A percentile compares a stretch with the other conserved stretches of the same genome.
Evolutionary conservation across 1,140 invertebrate species (phyloP).

Genomic region (Scaptomyza montana): DNA sequence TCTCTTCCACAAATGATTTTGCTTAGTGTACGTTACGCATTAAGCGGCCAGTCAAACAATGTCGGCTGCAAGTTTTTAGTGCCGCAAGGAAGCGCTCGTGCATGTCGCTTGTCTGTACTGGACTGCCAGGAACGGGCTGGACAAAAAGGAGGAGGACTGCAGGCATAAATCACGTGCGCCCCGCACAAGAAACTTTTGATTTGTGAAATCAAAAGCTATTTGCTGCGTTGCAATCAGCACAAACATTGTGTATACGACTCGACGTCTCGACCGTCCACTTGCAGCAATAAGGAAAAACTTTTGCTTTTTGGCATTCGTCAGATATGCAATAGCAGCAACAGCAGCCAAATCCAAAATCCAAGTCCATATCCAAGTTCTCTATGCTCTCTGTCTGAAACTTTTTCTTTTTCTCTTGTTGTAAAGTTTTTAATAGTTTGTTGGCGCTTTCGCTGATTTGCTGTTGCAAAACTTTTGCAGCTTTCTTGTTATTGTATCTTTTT

Average conservation of each 20-base stretch:
- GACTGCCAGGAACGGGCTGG: constrained; percentile 1
- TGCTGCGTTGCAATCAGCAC: constrained; percentile 83
- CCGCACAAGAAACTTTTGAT: constrained; percentile 83
- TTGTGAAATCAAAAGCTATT: constrained; percentile 84
- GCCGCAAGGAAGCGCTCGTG: constrained; percentile 49
- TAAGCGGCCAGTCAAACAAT: constrained; percentile 1
- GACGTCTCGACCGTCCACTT: constrained; percentile 16
- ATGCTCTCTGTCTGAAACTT: constrained; percentile 56
- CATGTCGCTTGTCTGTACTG: constrained; percentile 44
- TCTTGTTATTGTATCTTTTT: constrained; percentile 1
- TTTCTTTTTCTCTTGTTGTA: constrained; percentile 71
- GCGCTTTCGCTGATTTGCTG: constrained; percentile 80
- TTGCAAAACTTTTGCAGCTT: constrained; percentile 58
- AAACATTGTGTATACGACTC: constrained; percentile 74
- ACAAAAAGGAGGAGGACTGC: constrained; percentile 47
- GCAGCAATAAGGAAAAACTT: constrained; percentile 62
- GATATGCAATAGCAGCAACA: constrained; percentile 49
- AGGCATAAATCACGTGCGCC: constrained; percentile 83
- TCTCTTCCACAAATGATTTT: not conserved
- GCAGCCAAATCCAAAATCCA: constrained; percentile 33
- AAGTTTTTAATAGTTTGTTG: constrained; percentile 81
- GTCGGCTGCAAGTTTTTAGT: not conserved
- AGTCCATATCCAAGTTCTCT: constrained; percentile 8
- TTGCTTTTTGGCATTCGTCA: constrained; percentile 81
- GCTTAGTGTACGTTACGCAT: not conserved